Conservation (phyloP, 2,113 vertebrate species). For the Holacanthus passer region DNA sequence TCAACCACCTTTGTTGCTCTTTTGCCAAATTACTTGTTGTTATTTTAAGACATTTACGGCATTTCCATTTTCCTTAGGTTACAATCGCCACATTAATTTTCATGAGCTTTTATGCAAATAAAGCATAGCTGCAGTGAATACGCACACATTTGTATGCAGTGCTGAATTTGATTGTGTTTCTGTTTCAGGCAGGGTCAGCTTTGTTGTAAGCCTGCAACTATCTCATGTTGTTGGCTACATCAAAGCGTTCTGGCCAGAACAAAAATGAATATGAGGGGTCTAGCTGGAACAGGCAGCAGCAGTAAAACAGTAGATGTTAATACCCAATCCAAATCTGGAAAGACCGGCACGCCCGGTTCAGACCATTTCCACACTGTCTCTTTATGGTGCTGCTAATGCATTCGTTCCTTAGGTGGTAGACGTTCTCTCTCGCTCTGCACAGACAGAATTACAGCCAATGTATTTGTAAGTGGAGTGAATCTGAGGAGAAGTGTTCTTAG, state of each 20-base stretch:
- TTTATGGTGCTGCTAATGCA: not conserved
- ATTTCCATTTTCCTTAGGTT: constrained; percentile 32
- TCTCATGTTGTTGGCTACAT: constrained; percentile 43
- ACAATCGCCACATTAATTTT: constrained; percentile 39
- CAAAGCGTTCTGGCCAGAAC: constrained; percentile 50
- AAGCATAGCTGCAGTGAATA: constrained; percentile 30
- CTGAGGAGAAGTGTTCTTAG: not conserved
- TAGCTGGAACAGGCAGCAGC: constrained; percentile 42
- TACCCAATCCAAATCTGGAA: constrained; percentile 22
- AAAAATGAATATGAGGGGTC: constrained; percentile 39
- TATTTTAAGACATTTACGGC: too few relatives aligned
- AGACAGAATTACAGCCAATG: not conserved
- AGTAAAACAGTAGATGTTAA: constrained; percentile 27
- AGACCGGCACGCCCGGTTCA: not conserved
- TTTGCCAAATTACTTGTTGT: constrained; percentile 26
- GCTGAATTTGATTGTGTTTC: constrained; percentile 27
- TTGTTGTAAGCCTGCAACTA: constrained; percentile 54
- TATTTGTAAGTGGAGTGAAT: not conserved
- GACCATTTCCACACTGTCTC: not conserved
- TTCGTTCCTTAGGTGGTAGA: not conserved
- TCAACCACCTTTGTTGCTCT: constrained; percentile 11
- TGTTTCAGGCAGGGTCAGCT: constrained; percentile 53
- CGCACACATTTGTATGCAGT: constrained; percentile 58
- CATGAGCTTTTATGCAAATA: constrained; percentile 50
- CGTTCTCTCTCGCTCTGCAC: not conserved